Evolutionary conservation across 2,113 vertebrate species (phyloP).

Genomic region (Setophaga coronata): DNA sequence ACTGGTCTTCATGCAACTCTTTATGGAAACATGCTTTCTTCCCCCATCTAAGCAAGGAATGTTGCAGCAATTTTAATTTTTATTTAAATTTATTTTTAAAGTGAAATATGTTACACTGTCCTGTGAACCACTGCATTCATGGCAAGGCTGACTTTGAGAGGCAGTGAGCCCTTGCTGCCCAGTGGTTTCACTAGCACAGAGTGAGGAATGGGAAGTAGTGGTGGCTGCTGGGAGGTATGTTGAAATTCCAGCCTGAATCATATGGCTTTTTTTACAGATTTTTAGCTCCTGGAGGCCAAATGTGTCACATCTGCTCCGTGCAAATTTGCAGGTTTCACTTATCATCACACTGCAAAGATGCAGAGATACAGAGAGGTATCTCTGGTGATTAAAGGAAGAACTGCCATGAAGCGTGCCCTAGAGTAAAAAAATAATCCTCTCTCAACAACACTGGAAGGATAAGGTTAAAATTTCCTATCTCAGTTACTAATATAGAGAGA

Average conservation of each 20-base stretch:
- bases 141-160: neutral
- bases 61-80: neutral
- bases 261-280: neutral
- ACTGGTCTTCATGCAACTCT: neutral
- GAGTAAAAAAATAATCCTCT: neutral
- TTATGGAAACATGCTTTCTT: neutral
- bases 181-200: neutral
- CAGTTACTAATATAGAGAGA: neutral
- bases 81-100: neutral
- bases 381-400: neutral
- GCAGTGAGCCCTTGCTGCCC: neutral
- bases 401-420: neutral
- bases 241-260: neutral
- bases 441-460: neutral
- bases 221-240: neutral
- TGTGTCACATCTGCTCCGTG: neutral
- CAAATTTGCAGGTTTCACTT: neutral
- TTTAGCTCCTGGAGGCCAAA: slow-evolving; percentile 21
- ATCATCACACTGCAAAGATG: neutral
- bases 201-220: neutral
- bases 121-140: neutral
- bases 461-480: neutral
- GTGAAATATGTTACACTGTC: neutral
- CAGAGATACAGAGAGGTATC: neutral
- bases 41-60: neutral